These are phyloP conservation scores for Diadumene lineata DNA, from an alignment of 92 coral and sea anemone species.

Conservation along the genomic window DNA sequence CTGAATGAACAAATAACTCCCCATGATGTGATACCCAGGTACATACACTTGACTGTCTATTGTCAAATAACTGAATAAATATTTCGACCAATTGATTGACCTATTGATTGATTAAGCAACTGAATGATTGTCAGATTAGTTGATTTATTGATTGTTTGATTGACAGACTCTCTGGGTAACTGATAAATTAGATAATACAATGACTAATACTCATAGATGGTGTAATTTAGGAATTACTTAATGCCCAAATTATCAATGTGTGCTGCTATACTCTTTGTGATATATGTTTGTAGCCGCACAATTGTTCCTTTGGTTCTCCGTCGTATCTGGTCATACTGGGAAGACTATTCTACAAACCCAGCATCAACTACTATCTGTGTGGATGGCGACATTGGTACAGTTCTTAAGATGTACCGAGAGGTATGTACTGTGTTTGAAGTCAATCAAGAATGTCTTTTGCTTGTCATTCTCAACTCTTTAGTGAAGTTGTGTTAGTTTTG, in stretches of 20 bases:
- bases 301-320: slow-evolving; percentile 77
- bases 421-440: slow-evolving; percentile 15
- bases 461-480: neutral
- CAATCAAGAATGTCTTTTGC: neutral
- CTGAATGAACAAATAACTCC: slow-evolving; percentile 75
- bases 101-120: neutral
- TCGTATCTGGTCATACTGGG: slow-evolving; percentile 82
- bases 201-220: too few relatives aligned
- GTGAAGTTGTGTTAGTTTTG: too few relatives aligned
- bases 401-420: slow-evolving; percentile 88
- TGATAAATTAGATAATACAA: too few relatives aligned
- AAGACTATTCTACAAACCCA: slow-evolving; percentile 39
- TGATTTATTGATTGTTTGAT: neutral
- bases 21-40: slow-evolving; percentile 65
- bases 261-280: too few relatives aligned
- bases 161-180: too few relatives aligned
- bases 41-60: neutral
- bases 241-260: too few relatives aligned
- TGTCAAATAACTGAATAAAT: neutral
- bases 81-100: neutral
- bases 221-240: too few relatives aligned
- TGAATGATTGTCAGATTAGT: neutral
- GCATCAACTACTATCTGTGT: slow-evolving; percentile 75
- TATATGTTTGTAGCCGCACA: slow-evolving; percentile 73
- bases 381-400: slow-evolving; percentile 92